Evolutionary conservation across 2,888 invertebrate species (phyloP).

Genomic region (Unio delphinus): DNA sequence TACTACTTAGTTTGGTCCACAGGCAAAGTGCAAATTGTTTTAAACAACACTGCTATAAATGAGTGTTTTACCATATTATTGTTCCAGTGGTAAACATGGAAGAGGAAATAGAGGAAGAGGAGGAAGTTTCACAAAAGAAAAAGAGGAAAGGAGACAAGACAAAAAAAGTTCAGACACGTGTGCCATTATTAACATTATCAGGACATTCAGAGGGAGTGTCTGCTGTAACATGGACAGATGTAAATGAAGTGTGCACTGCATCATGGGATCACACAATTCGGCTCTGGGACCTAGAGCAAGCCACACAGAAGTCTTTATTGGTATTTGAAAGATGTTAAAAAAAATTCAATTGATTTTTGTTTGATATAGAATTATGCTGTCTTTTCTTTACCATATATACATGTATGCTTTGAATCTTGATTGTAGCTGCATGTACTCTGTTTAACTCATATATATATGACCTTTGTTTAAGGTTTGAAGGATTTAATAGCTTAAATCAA

Average conservation of each 20-base stretch:
- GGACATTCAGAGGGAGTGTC: constrained; percentile 95
- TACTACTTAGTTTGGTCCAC: too few species aligned
- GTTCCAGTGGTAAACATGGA: constrained; percentile 22
- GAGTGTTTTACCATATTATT: background rate
- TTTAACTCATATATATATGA: too few species aligned
- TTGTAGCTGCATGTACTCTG: too few species aligned
- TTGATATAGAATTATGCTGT: too few species aligned
- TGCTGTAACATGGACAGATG: constrained; percentile 87
- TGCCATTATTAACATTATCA: constrained; percentile 87
- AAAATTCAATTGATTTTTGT: too few species aligned
- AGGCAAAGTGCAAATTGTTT: too few species aligned
- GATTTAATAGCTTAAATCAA: too few species aligned
- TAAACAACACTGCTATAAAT: too few species aligned
- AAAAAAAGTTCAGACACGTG: constrained; percentile 55
- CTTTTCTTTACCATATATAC: too few species aligned
- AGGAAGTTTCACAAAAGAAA: constrained; percentile 54
- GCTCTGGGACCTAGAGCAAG: constrained; percentile 92
- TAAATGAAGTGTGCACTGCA: constrained; percentile 84
- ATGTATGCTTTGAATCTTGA: too few species aligned
- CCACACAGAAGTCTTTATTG: constrained; percentile 86
- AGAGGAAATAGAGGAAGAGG: constrained; percentile 41
- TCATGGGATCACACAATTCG: constrained; percentile 97
- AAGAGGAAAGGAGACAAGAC: constrained; percentile 58
- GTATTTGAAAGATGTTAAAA: constrained; percentile 56
- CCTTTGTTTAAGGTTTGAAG: too few species aligned